Conservation (phyloP, 1,140 invertebrate species). For the Cataglyphis hispanica region DNA sequence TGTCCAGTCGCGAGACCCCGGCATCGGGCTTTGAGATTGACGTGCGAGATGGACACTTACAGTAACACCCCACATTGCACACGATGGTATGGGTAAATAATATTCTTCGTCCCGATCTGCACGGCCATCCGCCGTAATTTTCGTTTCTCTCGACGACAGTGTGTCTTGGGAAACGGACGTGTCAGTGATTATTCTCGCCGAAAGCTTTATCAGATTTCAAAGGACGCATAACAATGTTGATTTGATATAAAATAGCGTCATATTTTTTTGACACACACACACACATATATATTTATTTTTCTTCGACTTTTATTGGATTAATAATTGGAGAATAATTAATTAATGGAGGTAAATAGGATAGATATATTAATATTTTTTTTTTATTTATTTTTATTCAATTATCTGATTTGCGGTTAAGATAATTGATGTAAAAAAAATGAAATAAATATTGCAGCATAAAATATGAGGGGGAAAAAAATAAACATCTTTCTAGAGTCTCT, state of each 20-base stretch:
- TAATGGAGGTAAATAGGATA: not conserved
- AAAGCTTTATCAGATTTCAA: constrained; percentile 3
- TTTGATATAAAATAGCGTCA: not conserved
- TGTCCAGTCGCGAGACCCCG: constrained; percentile 25
- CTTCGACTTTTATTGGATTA: constrained; percentile 11
- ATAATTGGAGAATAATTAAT: constrained; percentile 46
- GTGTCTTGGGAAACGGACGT: constrained; percentile 33
- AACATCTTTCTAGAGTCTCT: not conserved
- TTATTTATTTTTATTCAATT: not conserved
- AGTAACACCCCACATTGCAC: not conserved
- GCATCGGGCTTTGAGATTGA: not conserved
- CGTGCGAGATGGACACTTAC: not conserved
- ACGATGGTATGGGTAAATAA: constrained; percentile 8
- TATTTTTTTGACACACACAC: not conserved
- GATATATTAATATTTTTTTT: too few species aligned
- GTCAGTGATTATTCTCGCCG: not conserved
- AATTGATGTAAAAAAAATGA: too few species aligned
- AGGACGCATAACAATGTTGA: not conserved
- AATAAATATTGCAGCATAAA: not conserved
- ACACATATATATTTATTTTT: not conserved
- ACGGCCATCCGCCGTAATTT: constrained; percentile 4
- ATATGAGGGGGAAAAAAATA: not conserved
- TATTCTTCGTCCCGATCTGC: not conserved
- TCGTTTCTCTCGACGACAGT: constrained; percentile 2
- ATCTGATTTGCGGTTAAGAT: not conserved